These are phyloP conservation scores for Nycteola revayana DNA, from an alignment of 2,888 invertebrate species.

Conservation along the genomic window DNA sequence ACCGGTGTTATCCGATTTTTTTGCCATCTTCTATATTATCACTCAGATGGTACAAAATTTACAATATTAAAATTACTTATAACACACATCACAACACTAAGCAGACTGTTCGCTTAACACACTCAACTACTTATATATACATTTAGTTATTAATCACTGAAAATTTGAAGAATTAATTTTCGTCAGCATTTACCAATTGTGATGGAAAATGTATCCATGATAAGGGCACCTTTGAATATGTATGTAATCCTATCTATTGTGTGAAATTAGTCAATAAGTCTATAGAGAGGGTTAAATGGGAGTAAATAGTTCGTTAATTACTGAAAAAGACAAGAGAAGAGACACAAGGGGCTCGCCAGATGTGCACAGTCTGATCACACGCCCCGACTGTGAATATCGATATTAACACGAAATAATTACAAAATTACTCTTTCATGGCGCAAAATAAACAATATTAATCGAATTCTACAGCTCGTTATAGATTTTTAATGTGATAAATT, in stretches of 20 bases:
- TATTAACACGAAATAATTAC: too few species aligned
- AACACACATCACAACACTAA: constrained; percentile 69
- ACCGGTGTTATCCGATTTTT: constrained; percentile 85
- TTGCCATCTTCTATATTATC: constrained; percentile 83
- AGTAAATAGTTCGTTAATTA: constrained; percentile 45
- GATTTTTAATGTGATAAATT: constrained; percentile 38
- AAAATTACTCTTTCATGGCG: too few species aligned
- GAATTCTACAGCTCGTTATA: constrained; percentile 10
- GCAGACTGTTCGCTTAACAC: constrained; percentile 34
- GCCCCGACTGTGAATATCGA: constrained; percentile 13
- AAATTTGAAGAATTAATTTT: constrained; percentile 7
- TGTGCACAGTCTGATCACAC: constrained; percentile 54
- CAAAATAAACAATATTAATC: too few species aligned
- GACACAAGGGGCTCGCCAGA: constrained; percentile 49
- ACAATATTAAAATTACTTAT: constrained; percentile 48
- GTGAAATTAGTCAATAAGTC: too few species aligned
- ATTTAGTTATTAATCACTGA: constrained; percentile 20
- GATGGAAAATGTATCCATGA: too few species aligned
- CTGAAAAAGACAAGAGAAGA: constrained; percentile 48
- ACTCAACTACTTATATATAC: constrained; percentile 33
- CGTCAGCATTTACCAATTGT: too few species aligned
- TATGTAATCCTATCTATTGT: too few species aligned
- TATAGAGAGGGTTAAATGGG: too few species aligned
- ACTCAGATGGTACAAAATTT: constrained; percentile 48
- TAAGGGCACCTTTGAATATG: too few species aligned